These are phyloP conservation scores for Dipodomys merriami DNA, from an alignment of 2,113 vertebrate species.

Conservation along the genomic window DNA sequence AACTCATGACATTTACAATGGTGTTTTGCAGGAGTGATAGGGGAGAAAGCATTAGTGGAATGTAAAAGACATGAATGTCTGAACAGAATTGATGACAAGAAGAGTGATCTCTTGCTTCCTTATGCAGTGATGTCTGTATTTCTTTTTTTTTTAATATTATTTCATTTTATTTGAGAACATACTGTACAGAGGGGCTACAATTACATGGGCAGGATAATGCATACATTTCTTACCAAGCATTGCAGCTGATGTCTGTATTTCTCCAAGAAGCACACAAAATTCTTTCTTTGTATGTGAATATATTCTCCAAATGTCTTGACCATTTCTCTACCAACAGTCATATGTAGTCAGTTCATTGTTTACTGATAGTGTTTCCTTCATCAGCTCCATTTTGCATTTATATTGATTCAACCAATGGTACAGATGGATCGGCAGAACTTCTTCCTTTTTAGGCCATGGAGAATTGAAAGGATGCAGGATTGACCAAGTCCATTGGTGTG, in stretches of 20 bases:
- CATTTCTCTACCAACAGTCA: background rate
- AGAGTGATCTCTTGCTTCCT: too few species aligned
- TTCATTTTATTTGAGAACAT: too few species aligned
- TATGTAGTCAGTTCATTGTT: background rate
- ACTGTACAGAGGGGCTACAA: too few species aligned
- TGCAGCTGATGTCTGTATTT: background rate
- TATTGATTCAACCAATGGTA: background rate
- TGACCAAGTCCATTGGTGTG: constrained; percentile 79
- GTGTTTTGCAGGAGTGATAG: accelerated
- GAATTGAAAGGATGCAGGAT: constrained; percentile 87
- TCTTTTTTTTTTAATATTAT: too few species aligned
- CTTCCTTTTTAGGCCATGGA: constrained; percentile 85
- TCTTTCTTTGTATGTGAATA: background rate
- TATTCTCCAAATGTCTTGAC: background rate
- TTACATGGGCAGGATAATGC: too few species aligned
- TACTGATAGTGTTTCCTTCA: background rate
- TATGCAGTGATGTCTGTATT: background rate
- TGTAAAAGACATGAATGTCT: too few species aligned
- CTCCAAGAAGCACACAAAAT: background rate
- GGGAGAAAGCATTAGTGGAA: background rate
- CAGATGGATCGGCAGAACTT: background rate
- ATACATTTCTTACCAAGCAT: too few species aligned
- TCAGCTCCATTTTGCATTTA: background rate
- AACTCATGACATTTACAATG: background rate
- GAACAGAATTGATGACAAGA: accelerated